These are phyloP conservation scores for Tympanuchus pallidicinctus DNA, from an alignment of 2,113 vertebrate genomes.

Conservation along the genomic window DNA sequence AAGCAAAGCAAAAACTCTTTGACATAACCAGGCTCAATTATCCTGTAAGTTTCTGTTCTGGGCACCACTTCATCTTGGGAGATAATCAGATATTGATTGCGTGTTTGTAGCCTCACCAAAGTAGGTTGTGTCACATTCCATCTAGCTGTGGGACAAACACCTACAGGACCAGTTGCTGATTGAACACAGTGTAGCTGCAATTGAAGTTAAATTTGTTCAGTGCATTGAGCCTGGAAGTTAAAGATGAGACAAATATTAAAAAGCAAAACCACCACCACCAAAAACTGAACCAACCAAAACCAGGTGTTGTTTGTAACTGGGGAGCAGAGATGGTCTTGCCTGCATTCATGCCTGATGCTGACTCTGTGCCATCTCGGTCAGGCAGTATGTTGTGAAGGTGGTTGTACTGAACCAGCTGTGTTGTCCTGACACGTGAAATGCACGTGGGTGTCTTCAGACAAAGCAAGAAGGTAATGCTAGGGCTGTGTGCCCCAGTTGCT, in stretches of 20 bases:
- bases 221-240: not conserved
- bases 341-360: not conserved
- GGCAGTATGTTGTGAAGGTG: not conserved
- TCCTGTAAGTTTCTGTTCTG: constrained; percentile 74
- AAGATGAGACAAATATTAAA: not conserved
- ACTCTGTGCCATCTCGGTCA: not conserved
- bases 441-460: not conserved
- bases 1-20: constrained; percentile 88
- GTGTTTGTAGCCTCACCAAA: not conserved
- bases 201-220: not conserved
- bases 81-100: not conserved
- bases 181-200: not conserved
- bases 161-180: not conserved
- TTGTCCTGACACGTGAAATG: not conserved
- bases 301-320: not conserved
- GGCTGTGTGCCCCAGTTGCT: not conserved
- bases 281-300: not conserved
- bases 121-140: not conserved
- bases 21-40: constrained; percentile 88
- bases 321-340: not conserved
- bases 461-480: not conserved
- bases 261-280: not conserved
- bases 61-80: not conserved
- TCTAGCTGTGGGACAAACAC: not conserved
- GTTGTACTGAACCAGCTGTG: not conserved